Base-by-base conservation (phyloP, 2,113 vertebrate genomes). In the Lucifuga dentata region DNA sequence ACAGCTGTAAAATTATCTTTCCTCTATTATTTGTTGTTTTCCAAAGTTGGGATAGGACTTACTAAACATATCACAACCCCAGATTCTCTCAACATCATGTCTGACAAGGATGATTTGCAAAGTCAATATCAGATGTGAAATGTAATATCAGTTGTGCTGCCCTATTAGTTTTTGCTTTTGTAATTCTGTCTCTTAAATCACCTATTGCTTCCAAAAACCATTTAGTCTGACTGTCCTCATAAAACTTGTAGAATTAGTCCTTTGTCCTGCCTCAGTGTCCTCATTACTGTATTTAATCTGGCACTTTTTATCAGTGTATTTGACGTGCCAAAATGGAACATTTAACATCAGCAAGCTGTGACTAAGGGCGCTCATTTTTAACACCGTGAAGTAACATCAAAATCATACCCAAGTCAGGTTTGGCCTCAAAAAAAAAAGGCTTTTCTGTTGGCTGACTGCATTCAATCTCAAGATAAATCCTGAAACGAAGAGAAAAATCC, bases 351-450 rank as follows among this genome's bases (percentile, higher is more conserved):
- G 77, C 86, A 86, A 90, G 77, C 81, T 68, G 72, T 21, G 79
- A 85, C 84, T 89, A 90, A 84, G 69, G 57, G 24, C 35, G n/a
- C 60, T 77, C 21, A 38, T 67, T 87, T 87, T 72, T 79, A 72
- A 81, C 64, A 75, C 78, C 58, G 62, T 76, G 68, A 73, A 78
- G 63, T 68, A 63, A 80, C 83, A 81, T 79, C 52, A 73, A 78
- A 83, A 84, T 76, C 16, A 76, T 40, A 74, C 80, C 81, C 77
- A 77, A 89, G 79, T 88, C 76, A 73, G 77, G 87, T 73, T 86
- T 86, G 86, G 3, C 57, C 72, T 59, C n/a, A n/a, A 44, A 19
- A 81, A 56, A 45, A 44, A 53, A 24, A 58, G 15, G 33, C 29
- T 39, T 63, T 76, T 74, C 15, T 56, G 29, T 12, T 49, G 38